Evolutionary conservation across 2,113 vertebrate species (phyloP).

Genomic region (Physeter macrocephalus): DNA sequence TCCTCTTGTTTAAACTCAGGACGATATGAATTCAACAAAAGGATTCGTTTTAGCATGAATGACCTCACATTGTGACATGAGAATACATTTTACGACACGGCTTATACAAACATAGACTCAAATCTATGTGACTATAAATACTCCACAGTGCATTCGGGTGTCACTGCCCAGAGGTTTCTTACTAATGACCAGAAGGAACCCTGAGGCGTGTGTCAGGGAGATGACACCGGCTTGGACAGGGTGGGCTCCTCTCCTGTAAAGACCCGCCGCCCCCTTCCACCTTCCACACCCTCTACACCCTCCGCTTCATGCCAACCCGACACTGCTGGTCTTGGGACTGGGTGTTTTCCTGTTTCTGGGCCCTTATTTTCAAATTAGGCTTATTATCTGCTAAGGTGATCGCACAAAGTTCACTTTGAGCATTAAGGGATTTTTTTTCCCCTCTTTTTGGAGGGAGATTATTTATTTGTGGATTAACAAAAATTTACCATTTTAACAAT

Average conservation of each 20-base stretch:
- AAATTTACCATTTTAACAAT: not conserved
- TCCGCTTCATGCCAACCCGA: not conserved
- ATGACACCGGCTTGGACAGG: fast-evolving
- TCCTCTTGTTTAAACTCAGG: not conserved
- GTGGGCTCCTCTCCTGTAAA: not conserved
- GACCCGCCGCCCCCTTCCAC: not conserved
- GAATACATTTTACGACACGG: not conserved
- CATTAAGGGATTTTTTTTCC: not conserved
- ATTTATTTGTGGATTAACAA: not conserved
- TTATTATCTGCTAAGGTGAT: not conserved
- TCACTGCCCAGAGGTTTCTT: not conserved
- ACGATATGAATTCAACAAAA: not conserved
- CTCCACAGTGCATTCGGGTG: no score
- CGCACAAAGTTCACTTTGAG: not conserved
- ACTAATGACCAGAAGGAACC: not conserved
- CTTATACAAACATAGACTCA: not conserved
- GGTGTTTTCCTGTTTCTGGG: not conserved
- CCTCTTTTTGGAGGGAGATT: not conserved
- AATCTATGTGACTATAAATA: not conserved
- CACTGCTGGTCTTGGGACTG: not conserved
- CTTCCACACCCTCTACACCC: no score
- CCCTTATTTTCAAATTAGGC: not conserved
- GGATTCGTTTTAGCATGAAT: not conserved
- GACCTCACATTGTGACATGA: not conserved
- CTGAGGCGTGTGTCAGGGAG: not conserved